A percentile compares a stretch with the other conserved stretches of the same genome.
Evolutionary conservation across 1,140 invertebrate genomes (phyloP).

Genomic region (Nasonia giraulti): DNA sequence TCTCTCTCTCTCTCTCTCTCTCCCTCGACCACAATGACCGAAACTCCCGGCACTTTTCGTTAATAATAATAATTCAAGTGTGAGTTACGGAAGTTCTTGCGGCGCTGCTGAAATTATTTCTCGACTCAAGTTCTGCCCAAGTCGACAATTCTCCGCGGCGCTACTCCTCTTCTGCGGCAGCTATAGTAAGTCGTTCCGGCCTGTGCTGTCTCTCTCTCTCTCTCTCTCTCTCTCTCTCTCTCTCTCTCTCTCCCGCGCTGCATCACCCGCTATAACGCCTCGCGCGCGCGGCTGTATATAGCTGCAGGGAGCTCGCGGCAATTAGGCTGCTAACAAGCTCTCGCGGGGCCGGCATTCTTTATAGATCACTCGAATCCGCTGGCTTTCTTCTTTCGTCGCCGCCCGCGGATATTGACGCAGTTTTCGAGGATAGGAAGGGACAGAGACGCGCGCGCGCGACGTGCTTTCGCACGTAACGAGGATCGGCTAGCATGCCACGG

Average conservation of each 20-base stretch:
- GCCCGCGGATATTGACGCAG: constrained; percentile 44
- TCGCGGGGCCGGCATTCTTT: constrained; percentile 54
- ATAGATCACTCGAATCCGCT: constrained; percentile 30
- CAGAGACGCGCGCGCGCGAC: background rate
- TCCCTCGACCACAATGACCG: background rate
- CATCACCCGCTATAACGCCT: too few relatives aligned
- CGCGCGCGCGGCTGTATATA: background rate
- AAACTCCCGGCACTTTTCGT: constrained; percentile 21
- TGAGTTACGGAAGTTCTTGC: constrained; percentile 48
- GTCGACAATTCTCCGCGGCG: constrained; percentile 31
- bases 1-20: too few relatives aligned
- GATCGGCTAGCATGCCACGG: background rate
- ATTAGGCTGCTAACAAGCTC: constrained; percentile 61
- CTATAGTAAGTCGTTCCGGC: background rate
- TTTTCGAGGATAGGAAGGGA: background rate
- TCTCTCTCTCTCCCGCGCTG: too few relatives aligned
- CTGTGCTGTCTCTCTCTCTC: constrained; percentile 3
- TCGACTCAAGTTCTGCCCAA: constrained; percentile 34
- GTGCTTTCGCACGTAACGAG: background rate
- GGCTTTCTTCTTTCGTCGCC: background rate
- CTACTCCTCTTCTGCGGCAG: constrained; percentile 16
- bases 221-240: too few relatives aligned
- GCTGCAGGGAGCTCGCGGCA: constrained; percentile 52
- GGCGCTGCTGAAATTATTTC: constrained; percentile 41
- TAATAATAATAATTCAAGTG: constrained; percentile 51